phyloP scores from a whole-genome alignment of 2,888 invertebrate species.

The Aphidoletes aphidimyza region DNA sequence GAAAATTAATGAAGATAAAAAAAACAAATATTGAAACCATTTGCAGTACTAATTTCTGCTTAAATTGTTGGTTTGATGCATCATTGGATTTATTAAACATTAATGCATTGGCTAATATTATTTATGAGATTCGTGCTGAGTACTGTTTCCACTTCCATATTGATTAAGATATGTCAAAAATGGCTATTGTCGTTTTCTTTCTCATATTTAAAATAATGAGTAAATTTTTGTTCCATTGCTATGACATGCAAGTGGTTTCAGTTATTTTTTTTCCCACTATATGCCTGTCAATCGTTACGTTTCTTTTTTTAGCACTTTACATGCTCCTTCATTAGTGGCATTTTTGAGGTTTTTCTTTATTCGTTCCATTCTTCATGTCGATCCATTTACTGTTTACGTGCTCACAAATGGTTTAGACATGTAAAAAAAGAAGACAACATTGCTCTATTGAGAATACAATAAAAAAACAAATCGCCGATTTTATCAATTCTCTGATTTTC shows the following conservation, averaged over 20 bases:
- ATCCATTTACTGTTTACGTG: not conserved
- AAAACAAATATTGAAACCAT: too few species aligned
- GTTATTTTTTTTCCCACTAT: not conserved
- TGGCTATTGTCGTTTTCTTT: not conserved
- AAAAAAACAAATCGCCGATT: too few species aligned
- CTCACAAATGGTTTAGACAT: not conserved
- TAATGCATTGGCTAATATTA: too few species aligned
- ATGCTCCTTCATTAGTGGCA: not conserved
- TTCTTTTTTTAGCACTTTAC: not conserved
- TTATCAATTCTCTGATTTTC: too few species aligned
- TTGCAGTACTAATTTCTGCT: too few species aligned
- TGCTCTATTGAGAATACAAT: too few species aligned
- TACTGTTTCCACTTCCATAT: too few species aligned
- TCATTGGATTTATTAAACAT: too few species aligned
- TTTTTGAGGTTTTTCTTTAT: not conserved
- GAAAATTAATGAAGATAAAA: too few species aligned
- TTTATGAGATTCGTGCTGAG: too few species aligned
- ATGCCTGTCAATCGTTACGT: not conserved
- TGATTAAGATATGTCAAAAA: conserved; percentile 19
- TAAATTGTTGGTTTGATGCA: too few species aligned
- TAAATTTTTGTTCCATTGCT: not conserved
- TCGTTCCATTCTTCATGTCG: not conserved
- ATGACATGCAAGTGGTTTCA: not conserved
- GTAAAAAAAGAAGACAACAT: not conserved
- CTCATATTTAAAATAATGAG: not conserved